These are phyloP conservation scores for Synergus japonicus DNA, from an alignment of 2,888 invertebrate genomes.

Conservation along the genomic window DNA sequence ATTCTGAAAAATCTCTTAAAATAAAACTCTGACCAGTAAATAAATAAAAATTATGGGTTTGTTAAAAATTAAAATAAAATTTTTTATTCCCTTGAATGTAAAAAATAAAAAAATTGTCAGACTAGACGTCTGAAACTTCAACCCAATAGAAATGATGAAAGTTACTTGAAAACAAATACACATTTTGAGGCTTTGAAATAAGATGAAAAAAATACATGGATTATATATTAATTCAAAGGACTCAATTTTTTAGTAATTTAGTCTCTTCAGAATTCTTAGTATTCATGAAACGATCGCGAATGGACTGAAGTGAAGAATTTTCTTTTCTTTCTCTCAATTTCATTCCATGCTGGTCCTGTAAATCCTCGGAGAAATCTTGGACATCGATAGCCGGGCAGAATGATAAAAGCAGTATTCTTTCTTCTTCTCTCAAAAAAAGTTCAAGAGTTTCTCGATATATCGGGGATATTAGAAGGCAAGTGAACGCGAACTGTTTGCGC, in stretches of 20 bases:
- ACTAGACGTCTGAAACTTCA: too few relatives aligned
- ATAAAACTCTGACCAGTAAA: too few relatives aligned
- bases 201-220: not conserved
- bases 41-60: too few relatives aligned
- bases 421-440: constrained; percentile 4
- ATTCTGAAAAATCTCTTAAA: too few relatives aligned
- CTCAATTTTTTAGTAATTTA: constrained; percentile 6
- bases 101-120: too few relatives aligned
- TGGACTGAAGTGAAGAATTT: not conserved
- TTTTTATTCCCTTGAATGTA: too few relatives aligned
- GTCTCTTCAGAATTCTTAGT: not conserved
- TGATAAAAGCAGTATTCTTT: constrained; percentile 39
- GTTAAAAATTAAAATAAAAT: too few relatives aligned
- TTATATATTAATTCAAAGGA: not conserved
- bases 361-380: constrained; percentile 33
- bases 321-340: not conserved
- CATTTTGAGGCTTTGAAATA: not conserved
- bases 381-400: constrained; percentile 28
- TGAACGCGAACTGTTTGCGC: constrained; percentile 13
- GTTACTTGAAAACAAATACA: not conserved
- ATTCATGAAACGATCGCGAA: constrained; percentile 25
- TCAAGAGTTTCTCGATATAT: constrained; percentile 27
- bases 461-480: constrained; percentile 29
- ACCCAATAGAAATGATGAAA: too few relatives aligned
- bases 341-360: constrained; percentile 6